Percentiles rank a stretch among this genome's conserved stretches.
Evolutionary conservation across 2,888 invertebrate genomes (phyloP).

Genomic region (Enchytraeus crypticus): DNA sequence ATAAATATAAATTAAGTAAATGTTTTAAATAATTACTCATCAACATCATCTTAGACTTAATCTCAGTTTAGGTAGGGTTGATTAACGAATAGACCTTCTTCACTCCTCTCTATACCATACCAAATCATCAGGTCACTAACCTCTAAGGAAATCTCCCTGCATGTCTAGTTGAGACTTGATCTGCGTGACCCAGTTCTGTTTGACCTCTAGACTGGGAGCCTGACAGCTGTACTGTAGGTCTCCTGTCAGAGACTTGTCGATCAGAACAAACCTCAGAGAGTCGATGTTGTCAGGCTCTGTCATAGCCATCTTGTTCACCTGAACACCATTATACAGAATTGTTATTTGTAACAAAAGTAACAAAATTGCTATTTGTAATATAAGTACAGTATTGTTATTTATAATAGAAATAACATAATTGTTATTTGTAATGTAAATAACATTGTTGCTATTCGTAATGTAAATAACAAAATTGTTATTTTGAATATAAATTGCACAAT

Average conservation of each 20-base stretch:
- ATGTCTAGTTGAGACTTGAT: conserved; percentile 79
- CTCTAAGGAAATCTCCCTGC: conserved; percentile 70
- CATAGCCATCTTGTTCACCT: conserved; percentile 92
- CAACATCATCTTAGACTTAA: too few relatives aligned
- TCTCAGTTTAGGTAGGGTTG: too few relatives aligned
- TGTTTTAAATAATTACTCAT: background rate
- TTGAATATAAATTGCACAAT: too few relatives aligned
- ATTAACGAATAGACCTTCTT: too few relatives aligned
- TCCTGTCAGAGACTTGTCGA: conserved; percentile 57
- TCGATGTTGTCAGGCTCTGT: conserved; percentile 58
- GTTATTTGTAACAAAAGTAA: background rate
- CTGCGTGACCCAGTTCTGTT: conserved; percentile 73
- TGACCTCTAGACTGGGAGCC: conserved; percentile 63
- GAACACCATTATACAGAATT: conserved; percentile 20
- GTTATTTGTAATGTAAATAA: background rate
- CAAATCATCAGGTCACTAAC: too few relatives aligned
- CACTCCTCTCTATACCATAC: too few relatives aligned
- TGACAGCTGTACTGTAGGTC: conserved; percentile 71
- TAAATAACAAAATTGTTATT: background rate
- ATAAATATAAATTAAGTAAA: background rate
- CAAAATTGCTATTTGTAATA: too few relatives aligned
- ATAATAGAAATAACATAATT: background rate
- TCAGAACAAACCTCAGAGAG: conserved; percentile 62
- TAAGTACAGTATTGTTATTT: too few relatives aligned
- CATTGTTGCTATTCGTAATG: background rate